Percentiles rank a stretch among this genome's conserved stretches.
phyloP scores from a whole-genome alignment of 1,140 invertebrate genomes.

The Yoshiicerus persimilis region DNA sequence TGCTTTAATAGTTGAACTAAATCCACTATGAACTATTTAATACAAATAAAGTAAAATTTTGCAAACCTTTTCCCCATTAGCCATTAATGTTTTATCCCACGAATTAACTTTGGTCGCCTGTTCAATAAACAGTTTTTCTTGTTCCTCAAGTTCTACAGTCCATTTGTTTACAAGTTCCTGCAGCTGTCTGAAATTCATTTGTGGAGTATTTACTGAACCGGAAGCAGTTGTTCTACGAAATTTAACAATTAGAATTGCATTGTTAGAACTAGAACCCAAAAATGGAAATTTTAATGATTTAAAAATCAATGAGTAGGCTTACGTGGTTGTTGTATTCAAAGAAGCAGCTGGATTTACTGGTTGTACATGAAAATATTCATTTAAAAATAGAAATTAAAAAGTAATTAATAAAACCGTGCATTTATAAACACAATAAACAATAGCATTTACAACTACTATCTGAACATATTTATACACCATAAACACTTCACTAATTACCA shows the following conservation, averaged over 20 bases:
- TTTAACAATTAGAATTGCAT: neutral
- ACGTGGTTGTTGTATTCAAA: neutral
- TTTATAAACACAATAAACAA: too few relatives aligned
- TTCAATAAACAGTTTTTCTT: constrained; percentile 89
- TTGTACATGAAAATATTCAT: neutral
- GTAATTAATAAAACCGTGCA: neutral
- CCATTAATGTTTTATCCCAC: constrained; percentile 87
- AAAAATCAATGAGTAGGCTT: neutral
- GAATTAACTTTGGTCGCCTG: constrained; percentile 92
- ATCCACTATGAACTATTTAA: neutral
- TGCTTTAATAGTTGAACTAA: neutral
- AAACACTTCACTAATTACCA: neutral
- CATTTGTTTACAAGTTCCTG: constrained; percentile 95
- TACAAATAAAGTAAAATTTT: neutral
- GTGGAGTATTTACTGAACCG: neutral
- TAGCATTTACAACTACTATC: too few relatives aligned
- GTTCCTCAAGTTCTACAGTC: constrained; percentile 88
- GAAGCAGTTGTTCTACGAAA: neutral
- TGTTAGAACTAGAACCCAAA: neutral
- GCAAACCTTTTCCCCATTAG: constrained; percentile 82
- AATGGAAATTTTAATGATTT: neutral
- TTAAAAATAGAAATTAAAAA: neutral
- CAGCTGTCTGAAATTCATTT: constrained; percentile 82
- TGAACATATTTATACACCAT: neutral
- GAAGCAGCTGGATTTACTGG: neutral